Percentiles rank a stretch among this genome's conserved stretches.
Conservation (phyloP, 2,888 invertebrate species). For the Nephrotoma appendiculata region DNA sequence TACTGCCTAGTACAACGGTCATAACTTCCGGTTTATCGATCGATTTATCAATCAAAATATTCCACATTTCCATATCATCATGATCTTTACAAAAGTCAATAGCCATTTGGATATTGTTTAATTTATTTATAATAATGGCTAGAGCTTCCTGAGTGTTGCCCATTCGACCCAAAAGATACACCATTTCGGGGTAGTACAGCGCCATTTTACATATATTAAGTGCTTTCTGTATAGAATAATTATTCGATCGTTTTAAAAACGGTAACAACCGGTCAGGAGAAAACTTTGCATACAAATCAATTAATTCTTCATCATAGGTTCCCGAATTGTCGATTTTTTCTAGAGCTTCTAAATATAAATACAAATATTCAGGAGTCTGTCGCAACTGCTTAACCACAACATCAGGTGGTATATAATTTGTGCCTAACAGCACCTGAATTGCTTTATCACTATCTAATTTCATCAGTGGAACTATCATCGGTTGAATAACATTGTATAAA, state of each 20-base stretch:
- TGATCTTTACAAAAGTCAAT: constrained; percentile 95
- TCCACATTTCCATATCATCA: constrained; percentile 87
- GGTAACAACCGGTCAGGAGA: constrained; percentile 70
- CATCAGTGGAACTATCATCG: constrained; percentile 80
- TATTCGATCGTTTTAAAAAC: constrained; percentile 76
- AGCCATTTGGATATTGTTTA: constrained; percentile 83
- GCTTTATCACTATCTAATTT: constrained; percentile 71
- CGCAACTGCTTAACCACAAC: constrained; percentile 68
- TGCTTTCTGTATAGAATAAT: constrained; percentile 87
- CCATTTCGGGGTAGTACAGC: constrained; percentile 78
- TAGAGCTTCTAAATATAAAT: constrained; percentile 75
- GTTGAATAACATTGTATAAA: constrained; percentile 67
- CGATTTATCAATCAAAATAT: constrained; percentile 74
- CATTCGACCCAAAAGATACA: constrained; percentile 78
- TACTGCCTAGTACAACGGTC: constrained; percentile 41
- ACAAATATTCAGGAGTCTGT: constrained; percentile 57
- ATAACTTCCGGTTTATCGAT: constrained; percentile 68
- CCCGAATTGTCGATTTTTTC: constrained; percentile 67
- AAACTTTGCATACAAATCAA: constrained; percentile 82
- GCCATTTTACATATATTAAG: constrained; percentile 73
- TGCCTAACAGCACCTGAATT: constrained; percentile 65
- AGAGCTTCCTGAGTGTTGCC: constrained; percentile 85
- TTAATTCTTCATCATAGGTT: constrained; percentile 72
- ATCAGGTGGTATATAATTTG: constrained; percentile 56
- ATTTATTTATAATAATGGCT: constrained; percentile 68